Percentiles rank a stretch among this genome's conserved stretches.
Conservation (phyloP, 2,888 invertebrate genomes). For the Brachyopa scutellaris region DNA sequence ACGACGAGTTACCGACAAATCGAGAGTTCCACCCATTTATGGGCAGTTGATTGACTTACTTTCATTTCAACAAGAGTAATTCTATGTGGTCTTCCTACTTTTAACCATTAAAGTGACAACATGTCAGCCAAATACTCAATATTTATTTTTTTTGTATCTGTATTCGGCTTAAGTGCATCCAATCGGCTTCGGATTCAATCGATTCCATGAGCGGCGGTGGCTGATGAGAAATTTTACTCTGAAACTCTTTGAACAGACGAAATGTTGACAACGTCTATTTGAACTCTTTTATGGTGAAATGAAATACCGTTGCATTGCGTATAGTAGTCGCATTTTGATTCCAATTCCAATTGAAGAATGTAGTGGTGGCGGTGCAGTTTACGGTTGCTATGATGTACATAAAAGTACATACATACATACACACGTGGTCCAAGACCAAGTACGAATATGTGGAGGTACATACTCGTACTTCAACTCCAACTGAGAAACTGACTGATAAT, state of each 20-base stretch:
- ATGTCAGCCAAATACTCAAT: constrained; percentile 39
- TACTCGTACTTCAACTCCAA: too few relatives aligned
- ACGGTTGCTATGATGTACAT: constrained; percentile 32
- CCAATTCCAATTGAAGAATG: constrained; percentile 50
- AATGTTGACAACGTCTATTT: constrained; percentile 23
- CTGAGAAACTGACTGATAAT: constrained; percentile 12
- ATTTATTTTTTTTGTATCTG: too few relatives aligned
- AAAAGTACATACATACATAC: too few relatives aligned
- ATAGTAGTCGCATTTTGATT: constrained; percentile 37
- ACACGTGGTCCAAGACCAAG: constrained; percentile 8
- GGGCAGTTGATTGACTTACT: constrained; percentile 61
- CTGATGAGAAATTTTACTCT: constrained; percentile 31
- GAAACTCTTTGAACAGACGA: constrained; percentile 40
- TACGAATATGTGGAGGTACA: too few relatives aligned
- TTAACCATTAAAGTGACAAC: constrained; percentile 59
- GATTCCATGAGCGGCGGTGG: constrained; percentile 31
- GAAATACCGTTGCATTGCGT: constrained; percentile 51
- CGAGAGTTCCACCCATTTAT: too few relatives aligned
- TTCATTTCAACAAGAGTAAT: constrained; percentile 52
- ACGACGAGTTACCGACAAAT: too few relatives aligned
- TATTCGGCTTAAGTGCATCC: constrained; percentile 37
- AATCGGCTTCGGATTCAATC: constrained; percentile 30
- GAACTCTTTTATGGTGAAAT: constrained; percentile 53
- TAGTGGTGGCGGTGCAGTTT: constrained; percentile 34
- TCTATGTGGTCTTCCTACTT: constrained; percentile 63